Base-by-base conservation (phyloP, 1,140 invertebrate species). In the Popillia japonica region DNA sequence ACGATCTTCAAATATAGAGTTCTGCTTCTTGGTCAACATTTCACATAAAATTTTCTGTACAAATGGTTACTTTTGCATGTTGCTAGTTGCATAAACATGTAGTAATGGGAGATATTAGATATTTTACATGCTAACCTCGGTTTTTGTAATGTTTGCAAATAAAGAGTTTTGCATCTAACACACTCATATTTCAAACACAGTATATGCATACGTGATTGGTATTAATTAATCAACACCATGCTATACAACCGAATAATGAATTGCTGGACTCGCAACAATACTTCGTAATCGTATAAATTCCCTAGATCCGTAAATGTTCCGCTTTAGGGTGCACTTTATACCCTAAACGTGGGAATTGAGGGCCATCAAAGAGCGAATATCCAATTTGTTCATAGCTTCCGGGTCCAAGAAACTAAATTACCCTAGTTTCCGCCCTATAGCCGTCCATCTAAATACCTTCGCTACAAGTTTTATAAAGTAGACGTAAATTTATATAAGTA, bases 301-400 rank as follows among this genome's bases (percentile, higher is more conserved):
- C 61, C 61, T 68, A 68, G 61, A 17, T 68, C 22, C 61, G 61
- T 68, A 68, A 23, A 68, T n/a, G 61, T 68, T 22, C 17, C 61
- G 27, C 61, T 68, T 68, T 68, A 68, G 61, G 61, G 61, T 8
- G 61, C 61, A 68, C 61, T 68, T 68, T 68, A 68, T 68, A 68
- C 61, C 61, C 61, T 68, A 68, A 68, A 68, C 61, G 61, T 68
- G 61, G 61, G 61, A 68, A 68, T 68, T 27, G 61, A 68, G 61
- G 61, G 61, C 27, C 22, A 68, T 68, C 61, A 68, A 68, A 68
- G 61, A 68, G 27, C 61, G 61, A 68, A 68, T 68, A 68, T 68
- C 61, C 61, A 68, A 68, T 68, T 68, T 68, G 61, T 34, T 68
- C 61, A 68, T 68, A 23, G 61, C 61, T 68, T 68, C 61, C 61